Percentiles rank a stretch among this genome's conserved stretches.
Conservation (phyloP, 2,797 vertebrate species). For the Sebastes vulpes region DNA sequence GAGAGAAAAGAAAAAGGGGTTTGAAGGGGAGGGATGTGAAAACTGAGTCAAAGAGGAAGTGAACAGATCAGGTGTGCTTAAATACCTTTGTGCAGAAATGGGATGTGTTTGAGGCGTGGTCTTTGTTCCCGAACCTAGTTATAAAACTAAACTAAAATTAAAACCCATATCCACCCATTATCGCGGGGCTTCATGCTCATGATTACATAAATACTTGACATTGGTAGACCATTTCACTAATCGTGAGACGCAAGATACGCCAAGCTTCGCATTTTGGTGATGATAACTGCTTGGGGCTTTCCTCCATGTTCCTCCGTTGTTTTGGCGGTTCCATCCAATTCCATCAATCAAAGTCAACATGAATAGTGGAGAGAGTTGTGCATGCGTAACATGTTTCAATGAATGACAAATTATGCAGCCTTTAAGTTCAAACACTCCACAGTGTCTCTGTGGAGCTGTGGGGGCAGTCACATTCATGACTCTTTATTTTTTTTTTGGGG, state of each 20-base stretch:
- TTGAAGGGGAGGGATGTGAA: not conserved
- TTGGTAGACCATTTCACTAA: not conserved
- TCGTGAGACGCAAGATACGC: not conserved
- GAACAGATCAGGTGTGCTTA: not conserved
- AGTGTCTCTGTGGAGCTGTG: not conserved
- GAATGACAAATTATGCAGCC: slow-evolving; percentile 2
- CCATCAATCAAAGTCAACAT: not conserved
- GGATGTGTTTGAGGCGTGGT: not conserved
- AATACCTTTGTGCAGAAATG: not conserved
- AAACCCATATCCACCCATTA: not conserved
- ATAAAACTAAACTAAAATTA: not conserved
- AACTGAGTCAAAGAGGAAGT: not conserved
- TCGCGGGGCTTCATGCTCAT: not conserved
- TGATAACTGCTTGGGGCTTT: not conserved
- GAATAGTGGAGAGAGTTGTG: not conserved
- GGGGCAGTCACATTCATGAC: not conserved
- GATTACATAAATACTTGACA: not conserved
- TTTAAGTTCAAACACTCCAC: not conserved
- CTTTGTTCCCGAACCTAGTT: too few species aligned
- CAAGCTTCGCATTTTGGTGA: not conserved
- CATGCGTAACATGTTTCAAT: not conserved
- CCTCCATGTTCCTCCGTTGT: not conserved
- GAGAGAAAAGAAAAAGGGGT: not conserved
- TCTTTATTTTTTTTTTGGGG: not conserved
- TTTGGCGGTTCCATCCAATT: not conserved